Base-by-base conservation (phyloP, 92 coral and sea anemone species). In the Meandrina meandrites region DNA sequence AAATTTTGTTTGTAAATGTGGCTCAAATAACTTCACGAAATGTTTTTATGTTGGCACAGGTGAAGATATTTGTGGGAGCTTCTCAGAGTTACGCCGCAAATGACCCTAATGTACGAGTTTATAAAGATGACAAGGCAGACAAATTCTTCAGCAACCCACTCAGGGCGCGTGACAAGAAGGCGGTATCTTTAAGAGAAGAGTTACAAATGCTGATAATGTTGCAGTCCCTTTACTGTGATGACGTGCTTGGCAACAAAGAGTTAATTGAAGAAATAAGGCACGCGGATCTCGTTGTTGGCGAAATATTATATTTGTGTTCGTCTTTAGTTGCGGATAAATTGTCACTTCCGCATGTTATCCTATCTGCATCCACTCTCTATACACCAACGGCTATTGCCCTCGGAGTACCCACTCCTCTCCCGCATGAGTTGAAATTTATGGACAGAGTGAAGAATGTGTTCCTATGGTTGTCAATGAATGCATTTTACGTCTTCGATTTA, bases 271-370 rank as follows among this genome's bases (percentile, higher is more conserved):
- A 79, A 40, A 71, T 80, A 21, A 51, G 53, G 21, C 51, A 80
- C 32, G 80, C 90, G 13, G 90, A 87, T 14, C 30, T 87, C 12
- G 32, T 87, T 21, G 58, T 87, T 80, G 90, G 90, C 13, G 90
- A 87, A 40, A 70, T 81, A 5, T 5, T 80, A 5, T 87, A 79
- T 36, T 36, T 71, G n/a, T 87, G 90, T 50, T 80, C 86, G 4
- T 19, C 86, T 16, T 75, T 87, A 31, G 86, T 80, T 22, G 90
- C 86, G 2, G 90, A 73, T 28, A 87, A 79, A 67, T 87, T 79
- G 48, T 36, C 58, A 1, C 60, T 87, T 34, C 90, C 90, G 8
- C 90, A 68, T 57, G 90, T 87, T 4, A 24, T 72, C 7, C 28
- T 86, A 40, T 30, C 70, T 19, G 68, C 76, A 31, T 15, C 78